Evolutionary conservation across 2,888 invertebrate genomes (phyloP), one percentile per base, ranked within the genome.

Genomic region (Heliconius sara): DNA sequence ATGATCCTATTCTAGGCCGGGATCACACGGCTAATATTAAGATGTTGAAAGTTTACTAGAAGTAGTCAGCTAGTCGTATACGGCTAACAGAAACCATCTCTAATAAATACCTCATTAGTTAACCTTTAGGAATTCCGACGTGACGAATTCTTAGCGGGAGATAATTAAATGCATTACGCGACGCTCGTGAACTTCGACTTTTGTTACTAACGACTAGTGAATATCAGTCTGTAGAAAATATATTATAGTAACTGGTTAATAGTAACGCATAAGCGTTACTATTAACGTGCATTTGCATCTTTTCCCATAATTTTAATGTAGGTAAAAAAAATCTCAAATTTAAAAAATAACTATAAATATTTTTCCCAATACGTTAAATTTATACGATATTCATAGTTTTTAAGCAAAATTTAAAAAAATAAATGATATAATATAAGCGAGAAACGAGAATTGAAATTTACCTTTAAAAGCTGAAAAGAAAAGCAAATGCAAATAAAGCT

Each of bases 51-150:
- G 27, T 75, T 75, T 39, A 27, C 43, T 65, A 52, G 22, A 10
- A 43, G 25, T 27, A 65, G 47, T 43, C 65, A 65, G 63, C 25
- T 65, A 47, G 39, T 47, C 65, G 27, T 65, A 39, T 65, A 65
- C 39, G 43, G 25, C 27, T 75, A 12, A 22, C 65, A 43, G 25
- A 75, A 65, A 75, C 22, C 19, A 5, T 65, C 27, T 47, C 34
- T n/a, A 34, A 75, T 75, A 65, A 25, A 25, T 75, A 75, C 27
- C 34, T 73, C 34, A 25, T 73, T 73, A 73, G 72, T 73, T 73
- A 34, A 73, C 72, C 72, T 73, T 60, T 30, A 34, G 57, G 72
- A 60, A 73, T 73, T 73, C 9, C n/a, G n/a, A n/a, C n/a, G 72
- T 9, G 57, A 73, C 34, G 72, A 73, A 60, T 60, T 57, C 34